A percentile compares a stretch with the other conserved stretches of the same genome.
These are phyloP conservation scores for Scyliorhinus canicula DNA, from an alignment of 2,797 vertebrate species.

Conservation along the genomic window DNA sequence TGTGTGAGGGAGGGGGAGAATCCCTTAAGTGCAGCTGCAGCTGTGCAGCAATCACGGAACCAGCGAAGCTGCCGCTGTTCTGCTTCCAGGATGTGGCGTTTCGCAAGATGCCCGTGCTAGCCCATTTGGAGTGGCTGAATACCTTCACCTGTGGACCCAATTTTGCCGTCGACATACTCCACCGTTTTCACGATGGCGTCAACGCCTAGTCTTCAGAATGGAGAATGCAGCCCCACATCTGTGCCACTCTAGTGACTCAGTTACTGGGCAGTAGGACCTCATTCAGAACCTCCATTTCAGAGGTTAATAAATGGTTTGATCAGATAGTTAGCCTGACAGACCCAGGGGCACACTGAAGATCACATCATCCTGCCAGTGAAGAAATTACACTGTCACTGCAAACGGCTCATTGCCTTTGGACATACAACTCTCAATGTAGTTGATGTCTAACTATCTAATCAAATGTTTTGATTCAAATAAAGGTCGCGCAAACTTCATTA, in stretches of 20 bases:
- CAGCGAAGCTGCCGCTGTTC: too few species aligned
- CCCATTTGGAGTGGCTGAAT: too few species aligned
- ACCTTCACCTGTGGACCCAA: too few species aligned
- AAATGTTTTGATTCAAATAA: neutral
- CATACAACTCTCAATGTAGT: neutral
- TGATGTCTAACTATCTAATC: conserved; percentile 1
- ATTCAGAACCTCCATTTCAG: neutral
- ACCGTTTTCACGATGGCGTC: too few species aligned
- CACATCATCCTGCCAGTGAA: neutral
- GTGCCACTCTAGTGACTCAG: neutral
- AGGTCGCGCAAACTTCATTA: neutral
- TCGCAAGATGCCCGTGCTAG: too few species aligned
- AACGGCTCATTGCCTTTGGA: neutral
- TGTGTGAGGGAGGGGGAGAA: too few species aligned
- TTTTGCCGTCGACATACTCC: too few species aligned
- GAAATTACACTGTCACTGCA: neutral
- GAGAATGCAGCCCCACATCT: too few species aligned
- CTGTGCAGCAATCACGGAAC: too few species aligned
- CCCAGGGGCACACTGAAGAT: neutral
- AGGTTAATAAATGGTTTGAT: neutral
- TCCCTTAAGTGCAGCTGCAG: too few species aligned
- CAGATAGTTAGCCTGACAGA: neutral
- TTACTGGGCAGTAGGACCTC: neutral
- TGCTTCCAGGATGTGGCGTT: too few species aligned
- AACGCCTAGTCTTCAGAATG: too few species aligned